A percentile compares a stretch with the other conserved stretches of the same genome.
phyloP scores from a whole-genome alignment of 2,797 vertebrate species.

The Urosaurus nigricauda region DNA sequence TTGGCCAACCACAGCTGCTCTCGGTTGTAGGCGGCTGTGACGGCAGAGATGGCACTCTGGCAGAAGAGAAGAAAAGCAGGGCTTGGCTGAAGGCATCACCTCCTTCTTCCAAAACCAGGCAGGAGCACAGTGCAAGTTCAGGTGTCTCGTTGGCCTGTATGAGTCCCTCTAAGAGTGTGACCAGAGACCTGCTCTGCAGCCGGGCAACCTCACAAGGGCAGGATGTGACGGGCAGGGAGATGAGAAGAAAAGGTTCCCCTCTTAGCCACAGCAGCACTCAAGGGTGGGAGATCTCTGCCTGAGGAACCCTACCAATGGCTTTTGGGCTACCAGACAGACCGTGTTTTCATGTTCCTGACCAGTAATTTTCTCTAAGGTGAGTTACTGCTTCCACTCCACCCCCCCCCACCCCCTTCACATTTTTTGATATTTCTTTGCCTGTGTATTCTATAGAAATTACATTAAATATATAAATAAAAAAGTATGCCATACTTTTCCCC shows the following conservation, averaged over 20 bases:
- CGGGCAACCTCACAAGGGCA: neutral
- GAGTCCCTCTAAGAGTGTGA: no score
- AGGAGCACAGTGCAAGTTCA: no score
- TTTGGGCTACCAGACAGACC: neutral
- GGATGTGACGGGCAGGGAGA: neutral
- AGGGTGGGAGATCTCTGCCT: no score
- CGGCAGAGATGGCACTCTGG: slow-evolving; percentile 93
- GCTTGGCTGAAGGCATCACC: neutral
- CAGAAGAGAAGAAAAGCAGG: neutral
- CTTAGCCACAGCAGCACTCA: neutral
- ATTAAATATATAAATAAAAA: no score
- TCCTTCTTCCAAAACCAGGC: neutral
- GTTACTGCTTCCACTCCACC: neutral
- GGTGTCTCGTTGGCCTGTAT: no score
- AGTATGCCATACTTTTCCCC: neutral
- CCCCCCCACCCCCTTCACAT: neutral
- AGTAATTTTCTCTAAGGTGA: neutral
- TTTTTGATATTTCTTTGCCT: neutral
- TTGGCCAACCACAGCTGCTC: slow-evolving; percentile 98
- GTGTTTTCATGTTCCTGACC: neutral
- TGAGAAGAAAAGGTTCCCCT: neutral
- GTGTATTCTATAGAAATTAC: neutral
- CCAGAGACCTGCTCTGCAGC: neutral
- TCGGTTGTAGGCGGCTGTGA: slow-evolving; percentile 95
- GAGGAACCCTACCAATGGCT: no score